Evolutionary conservation across 2,797 vertebrate genomes (phyloP), one percentile per base, ranked within the genome.

Genomic region (Botia almorhae): DNA sequence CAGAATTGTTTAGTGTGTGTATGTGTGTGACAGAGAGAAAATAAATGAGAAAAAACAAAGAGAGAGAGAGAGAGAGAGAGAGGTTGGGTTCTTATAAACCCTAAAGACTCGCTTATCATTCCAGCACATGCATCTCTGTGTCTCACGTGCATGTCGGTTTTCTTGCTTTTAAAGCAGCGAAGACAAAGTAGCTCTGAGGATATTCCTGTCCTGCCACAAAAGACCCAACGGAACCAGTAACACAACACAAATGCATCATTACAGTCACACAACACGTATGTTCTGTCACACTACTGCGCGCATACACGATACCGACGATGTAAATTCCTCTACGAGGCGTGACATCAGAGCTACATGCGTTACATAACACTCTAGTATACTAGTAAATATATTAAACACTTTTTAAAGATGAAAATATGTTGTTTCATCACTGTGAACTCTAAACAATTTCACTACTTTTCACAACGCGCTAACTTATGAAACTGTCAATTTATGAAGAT

Each of bases 31-130:
- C 77, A 77, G 83, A 50, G 46, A 82, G 83, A 82, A 77, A 70
- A 68, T 77, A 76, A 68, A 80, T 74, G 80, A 60, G 71, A 75
- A 73, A 74, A 51, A 36, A 71, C 4, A 53, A 60, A 82, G 19
- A 82, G 80, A 83, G 81, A 86, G 85, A 94, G 93, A n/a, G n/a
- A n/a, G 73, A 82, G 19, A 82, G 80, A 83, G 81, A 86, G 85
- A 94, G 93, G 93, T 93, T 93, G 93, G 93, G 93, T 94, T 92
- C 93, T 94, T 91, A 90, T 94, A 94, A 94, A 92, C 93, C 91
- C 93, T 89, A 91, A 90, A 91, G 89, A 89, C 88, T 86, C 33
- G 88, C 86, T 94, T 94, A 94, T 94, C 93, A 94, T 92, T 50
- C 86, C 88, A 88, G 89, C 87, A 89, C 93, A 94, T 87, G 91